Percentiles rank a stretch among this genome's conserved stretches.
These are phyloP conservation scores for Plutella xylostella DNA, from an alignment of 2,888 invertebrate species.

Conservation along the genomic window DNA sequence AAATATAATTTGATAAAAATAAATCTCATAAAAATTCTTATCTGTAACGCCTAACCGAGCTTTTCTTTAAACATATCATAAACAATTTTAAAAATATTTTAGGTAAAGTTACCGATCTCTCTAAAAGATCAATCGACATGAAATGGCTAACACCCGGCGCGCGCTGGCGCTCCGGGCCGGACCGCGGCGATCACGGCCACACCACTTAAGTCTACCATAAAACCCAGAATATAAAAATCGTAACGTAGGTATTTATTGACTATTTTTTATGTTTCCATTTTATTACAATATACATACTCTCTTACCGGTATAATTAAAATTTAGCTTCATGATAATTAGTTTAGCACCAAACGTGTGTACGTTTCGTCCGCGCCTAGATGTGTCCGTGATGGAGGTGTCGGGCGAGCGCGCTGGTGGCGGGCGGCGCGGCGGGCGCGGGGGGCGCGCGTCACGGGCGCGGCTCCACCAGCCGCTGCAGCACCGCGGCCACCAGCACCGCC, in stretches of 20 bases:
- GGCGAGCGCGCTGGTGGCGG: slow-evolving; percentile 48
- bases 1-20: slow-evolving; percentile 8
- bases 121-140: too few relatives aligned
- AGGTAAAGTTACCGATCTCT: not conserved
- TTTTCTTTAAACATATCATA: slow-evolving; percentile 5
- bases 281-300: slow-evolving; percentile 14
- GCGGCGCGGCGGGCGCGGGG: slow-evolving; percentile 36
- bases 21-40: slow-evolving; percentile 14
- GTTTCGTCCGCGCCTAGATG: slow-evolving; percentile 15
- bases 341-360: slow-evolving; percentile 23
- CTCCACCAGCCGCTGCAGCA: slow-evolving; percentile 69
- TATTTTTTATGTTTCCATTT: slow-evolving; percentile 5
- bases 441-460: slow-evolving; percentile 59
- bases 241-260: slow-evolving; percentile 9
- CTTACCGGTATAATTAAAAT: slow-evolving; percentile 14
- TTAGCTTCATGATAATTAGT: slow-evolving; percentile 14
- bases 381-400: slow-evolving; percentile 26
- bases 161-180: not conserved
- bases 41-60: slow-evolving; percentile 12
- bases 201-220: slow-evolving; percentile 1
- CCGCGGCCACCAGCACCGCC: slow-evolving; percentile 72
- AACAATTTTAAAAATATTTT: slow-evolving; percentile 11
- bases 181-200: not conserved
- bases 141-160: not conserved
- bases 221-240: slow-evolving; percentile 17